Evolutionary conservation across 1,140 invertebrate genomes (phyloP).

Genomic region (Colletes gigas): DNA sequence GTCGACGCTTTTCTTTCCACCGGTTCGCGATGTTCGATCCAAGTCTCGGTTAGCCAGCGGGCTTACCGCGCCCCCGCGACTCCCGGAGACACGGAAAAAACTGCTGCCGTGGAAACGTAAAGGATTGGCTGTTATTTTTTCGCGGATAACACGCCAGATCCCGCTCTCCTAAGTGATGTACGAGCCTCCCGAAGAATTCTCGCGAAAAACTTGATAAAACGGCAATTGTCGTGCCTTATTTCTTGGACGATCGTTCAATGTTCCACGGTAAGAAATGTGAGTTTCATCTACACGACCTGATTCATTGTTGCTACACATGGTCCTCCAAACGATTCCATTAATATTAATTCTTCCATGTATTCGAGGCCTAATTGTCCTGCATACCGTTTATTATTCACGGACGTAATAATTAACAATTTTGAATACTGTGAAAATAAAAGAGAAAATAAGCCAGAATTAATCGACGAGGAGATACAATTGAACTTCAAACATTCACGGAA

Average conservation of each 20-base stretch:
- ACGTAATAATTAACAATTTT: no score
- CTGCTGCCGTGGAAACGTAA: slow-evolving; percentile 13
- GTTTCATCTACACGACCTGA: neutral
- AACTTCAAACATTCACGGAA: no score
- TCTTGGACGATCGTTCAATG: slow-evolving; percentile 36
- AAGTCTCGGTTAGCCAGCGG: neutral
- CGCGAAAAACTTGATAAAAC: slow-evolving; percentile 46
- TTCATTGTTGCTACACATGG: neutral
- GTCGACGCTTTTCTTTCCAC: neutral
- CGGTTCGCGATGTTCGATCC: neutral
- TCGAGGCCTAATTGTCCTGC: no score
- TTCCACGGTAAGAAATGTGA: slow-evolving; percentile 12
- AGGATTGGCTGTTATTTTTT: slow-evolving; percentile 51
- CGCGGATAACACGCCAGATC: slow-evolving; percentile 12
- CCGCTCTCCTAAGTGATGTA: slow-evolving; percentile 35
- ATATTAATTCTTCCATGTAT: no score
- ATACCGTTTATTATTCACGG: no score
- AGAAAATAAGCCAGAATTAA: no score
- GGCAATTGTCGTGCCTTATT: slow-evolving; percentile 40
- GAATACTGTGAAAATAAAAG: no score
- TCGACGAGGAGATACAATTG: no score
- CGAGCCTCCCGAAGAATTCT: slow-evolving; percentile 31
- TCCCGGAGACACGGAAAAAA: neutral
- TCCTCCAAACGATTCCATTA: neutral
- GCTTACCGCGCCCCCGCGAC: neutral